phyloP scores from a whole-genome alignment of 2,888 invertebrate genomes.

The Xestoiulus laeticollis region DNA sequence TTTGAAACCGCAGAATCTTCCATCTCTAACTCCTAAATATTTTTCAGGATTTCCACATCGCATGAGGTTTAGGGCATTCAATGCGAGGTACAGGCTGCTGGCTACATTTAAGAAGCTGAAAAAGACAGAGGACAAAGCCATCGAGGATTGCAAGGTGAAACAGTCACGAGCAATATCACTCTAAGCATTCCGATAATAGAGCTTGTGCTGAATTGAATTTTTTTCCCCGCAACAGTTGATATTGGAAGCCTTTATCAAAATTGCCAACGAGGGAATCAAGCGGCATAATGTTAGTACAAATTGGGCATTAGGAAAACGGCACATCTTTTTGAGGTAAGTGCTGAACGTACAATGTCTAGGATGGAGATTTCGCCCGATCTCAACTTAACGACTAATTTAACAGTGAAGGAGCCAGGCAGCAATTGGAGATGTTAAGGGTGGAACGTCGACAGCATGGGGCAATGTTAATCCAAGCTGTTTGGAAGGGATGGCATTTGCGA shows the following conservation, averaged over 20 bases:
- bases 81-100: conserved; percentile 82
- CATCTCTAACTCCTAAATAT: conserved; percentile 19
- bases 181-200: neutral
- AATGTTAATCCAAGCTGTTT: conserved; percentile 81
- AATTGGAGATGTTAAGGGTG: conserved; percentile 82
- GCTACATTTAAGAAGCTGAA: conserved; percentile 75
- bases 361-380: neutral
- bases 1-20: neutral
- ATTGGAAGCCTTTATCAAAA: conserved; percentile 72
- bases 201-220: neutral
- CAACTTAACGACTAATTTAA: conserved; percentile 52
- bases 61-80: conserved; percentile 93
- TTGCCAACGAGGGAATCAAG: conserved; percentile 61
- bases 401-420: conserved; percentile 91
- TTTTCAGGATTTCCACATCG: conserved; percentile 84
- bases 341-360: neutral
- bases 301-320: conserved; percentile 92
- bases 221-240: conserved; percentile 69
- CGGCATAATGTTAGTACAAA: conserved; percentile 72
- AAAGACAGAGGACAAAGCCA: conserved; percentile 66
- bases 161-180: neutral
- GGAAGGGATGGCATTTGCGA: conserved; percentile 82
- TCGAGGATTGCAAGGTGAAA: conserved; percentile 71
- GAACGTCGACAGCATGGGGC: conserved; percentile 83
- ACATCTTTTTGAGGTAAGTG: conserved; percentile 79